Conservation (phyloP, 2,113 vertebrate genomes). For the Urocitellus parryii region DNA sequence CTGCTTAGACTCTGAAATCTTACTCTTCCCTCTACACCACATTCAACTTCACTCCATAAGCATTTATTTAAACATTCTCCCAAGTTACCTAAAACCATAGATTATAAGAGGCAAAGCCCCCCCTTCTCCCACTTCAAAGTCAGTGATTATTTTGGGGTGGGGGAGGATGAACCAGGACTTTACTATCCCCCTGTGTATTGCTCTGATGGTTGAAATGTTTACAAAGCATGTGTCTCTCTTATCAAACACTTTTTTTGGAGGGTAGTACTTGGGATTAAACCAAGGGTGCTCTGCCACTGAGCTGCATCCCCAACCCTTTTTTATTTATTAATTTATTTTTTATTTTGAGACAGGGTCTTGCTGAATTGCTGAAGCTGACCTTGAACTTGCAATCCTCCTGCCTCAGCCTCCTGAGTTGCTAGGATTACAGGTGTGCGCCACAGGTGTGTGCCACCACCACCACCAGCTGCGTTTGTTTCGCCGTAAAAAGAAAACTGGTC, state of each 20-base stretch:
- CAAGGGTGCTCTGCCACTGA: background rate
- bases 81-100: background rate
- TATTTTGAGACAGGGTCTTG: background rate
- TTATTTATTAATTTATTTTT: background rate
- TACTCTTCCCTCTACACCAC: background rate
- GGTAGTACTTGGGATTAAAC: background rate
- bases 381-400: background rate
- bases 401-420: too few species aligned
- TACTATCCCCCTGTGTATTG: background rate
- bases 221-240: background rate
- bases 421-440: too few species aligned
- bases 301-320: background rate
- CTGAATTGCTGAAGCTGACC: background rate
- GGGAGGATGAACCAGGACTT: background rate
- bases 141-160: background rate
- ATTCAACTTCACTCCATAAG: background rate
- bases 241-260: background rate
- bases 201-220: background rate
- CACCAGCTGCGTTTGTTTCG: background rate
- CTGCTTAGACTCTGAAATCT: background rate
- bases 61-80: background rate
- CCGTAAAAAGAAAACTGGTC: background rate
- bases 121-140: background rate
- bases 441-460: too few species aligned
- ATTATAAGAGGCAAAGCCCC: background rate